These are phyloP conservation scores for Nesidiocoris tenuis DNA, from an alignment of 2,888 invertebrate genomes.

Conservation along the genomic window DNA sequence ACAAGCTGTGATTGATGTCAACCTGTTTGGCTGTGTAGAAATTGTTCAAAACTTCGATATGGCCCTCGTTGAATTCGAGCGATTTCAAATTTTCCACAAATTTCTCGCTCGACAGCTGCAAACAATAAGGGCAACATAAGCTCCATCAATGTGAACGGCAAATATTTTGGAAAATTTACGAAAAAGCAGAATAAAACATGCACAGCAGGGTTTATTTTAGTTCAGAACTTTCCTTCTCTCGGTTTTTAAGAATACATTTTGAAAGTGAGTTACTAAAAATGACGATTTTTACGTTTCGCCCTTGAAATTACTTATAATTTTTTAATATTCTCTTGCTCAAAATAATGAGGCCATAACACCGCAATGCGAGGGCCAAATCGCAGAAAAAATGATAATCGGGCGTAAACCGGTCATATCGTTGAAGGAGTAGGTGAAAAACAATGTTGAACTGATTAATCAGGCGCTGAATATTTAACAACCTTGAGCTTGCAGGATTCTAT, in stretches of 20 bases:
- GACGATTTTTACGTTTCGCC: too few species aligned
- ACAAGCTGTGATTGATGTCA: slow-evolving; percentile 46
- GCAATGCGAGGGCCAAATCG: too few species aligned
- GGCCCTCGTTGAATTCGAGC: slow-evolving; percentile 51
- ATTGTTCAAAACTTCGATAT: slow-evolving; percentile 48
- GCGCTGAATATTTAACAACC: slow-evolving; percentile 57
- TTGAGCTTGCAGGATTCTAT: slow-evolving; percentile 70
- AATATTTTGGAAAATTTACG: neutral
- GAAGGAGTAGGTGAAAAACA: neutral
- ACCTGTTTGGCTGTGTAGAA: slow-evolving; percentile 50
- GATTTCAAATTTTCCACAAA: slow-evolving; percentile 49
- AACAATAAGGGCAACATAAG: slow-evolving; percentile 37
- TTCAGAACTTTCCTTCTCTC: too few species aligned
- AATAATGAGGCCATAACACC: too few species aligned
- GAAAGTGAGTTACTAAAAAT: too few species aligned
- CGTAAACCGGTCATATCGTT: neutral
- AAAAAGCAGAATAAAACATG: too few species aligned
- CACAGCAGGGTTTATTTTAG: too few species aligned
- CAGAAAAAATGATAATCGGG: neutral
- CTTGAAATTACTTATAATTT: too few species aligned
- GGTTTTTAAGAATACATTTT: too few species aligned
- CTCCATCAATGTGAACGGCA: neutral
- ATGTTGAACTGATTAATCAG: neutral
- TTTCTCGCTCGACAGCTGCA: slow-evolving; percentile 57
- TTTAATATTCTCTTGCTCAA: too few species aligned